These are phyloP conservation scores for Gavia stellata DNA, from an alignment of 2,113 vertebrate species.

Conservation along the genomic window DNA sequence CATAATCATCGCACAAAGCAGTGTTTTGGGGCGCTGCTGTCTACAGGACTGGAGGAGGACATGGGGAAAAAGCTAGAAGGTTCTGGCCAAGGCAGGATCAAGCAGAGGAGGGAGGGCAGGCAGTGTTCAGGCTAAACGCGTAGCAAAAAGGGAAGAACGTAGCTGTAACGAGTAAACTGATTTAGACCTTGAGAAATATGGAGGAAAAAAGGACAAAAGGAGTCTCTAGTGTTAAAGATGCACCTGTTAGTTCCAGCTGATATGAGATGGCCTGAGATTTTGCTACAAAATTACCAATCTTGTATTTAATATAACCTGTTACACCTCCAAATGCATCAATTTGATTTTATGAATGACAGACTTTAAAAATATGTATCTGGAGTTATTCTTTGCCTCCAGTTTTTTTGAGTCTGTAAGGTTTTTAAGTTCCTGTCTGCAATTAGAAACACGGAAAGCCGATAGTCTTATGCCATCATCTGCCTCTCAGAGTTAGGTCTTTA, in stretches of 20 bases:
- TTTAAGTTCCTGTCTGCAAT: neutral
- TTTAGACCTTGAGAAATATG: neutral
- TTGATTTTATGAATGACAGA: neutral
- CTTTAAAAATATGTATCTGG: neutral
- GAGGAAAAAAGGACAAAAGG: neutral
- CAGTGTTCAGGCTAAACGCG: neutral
- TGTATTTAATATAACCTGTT: neutral
- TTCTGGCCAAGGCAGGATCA: neutral
- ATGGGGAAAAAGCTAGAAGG: neutral
- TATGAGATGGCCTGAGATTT: neutral
- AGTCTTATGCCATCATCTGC: neutral
- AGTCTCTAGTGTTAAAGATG: neutral
- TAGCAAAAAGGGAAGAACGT: neutral
- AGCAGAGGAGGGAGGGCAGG: neutral
- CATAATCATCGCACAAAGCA: neutral
- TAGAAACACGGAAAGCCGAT: neutral
- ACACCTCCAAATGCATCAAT: neutral
- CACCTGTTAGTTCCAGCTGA: neutral
- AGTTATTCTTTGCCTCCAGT: neutral
- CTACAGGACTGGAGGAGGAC: neutral
- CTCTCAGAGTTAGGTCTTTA: neutral
- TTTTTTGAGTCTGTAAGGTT: neutral
- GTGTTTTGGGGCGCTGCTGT: neutral
- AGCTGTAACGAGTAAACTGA: neutral
- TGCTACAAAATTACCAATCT: neutral